These are phyloP conservation scores for Parazoanthus swiftii DNA, from an alignment of 92 coral and sea anemone genomes.

Conservation along the genomic window DNA sequence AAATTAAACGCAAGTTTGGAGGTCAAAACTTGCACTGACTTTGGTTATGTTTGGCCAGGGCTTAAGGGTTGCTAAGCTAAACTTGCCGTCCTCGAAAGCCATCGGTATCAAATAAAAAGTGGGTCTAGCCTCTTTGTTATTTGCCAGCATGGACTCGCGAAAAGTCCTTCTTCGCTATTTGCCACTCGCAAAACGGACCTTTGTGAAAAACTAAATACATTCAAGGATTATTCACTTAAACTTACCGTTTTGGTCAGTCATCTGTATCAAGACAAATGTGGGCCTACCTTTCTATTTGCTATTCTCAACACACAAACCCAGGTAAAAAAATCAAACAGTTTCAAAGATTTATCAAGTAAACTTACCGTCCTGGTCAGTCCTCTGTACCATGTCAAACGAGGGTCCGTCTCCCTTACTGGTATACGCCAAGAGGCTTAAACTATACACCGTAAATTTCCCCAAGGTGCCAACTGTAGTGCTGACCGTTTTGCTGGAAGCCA, in stretches of 20 bases:
- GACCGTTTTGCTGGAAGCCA: background rate
- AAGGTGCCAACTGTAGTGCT: conserved; percentile 11
- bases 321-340: too few relatives aligned
- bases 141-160: too few relatives aligned
- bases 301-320: background rate
- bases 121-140: background rate
- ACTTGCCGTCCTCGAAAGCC: background rate
- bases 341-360: background rate
- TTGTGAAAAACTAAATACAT: too few relatives aligned
- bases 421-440: conserved; percentile 52
- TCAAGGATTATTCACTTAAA: background rate
- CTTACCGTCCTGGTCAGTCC: conserved; percentile 67
- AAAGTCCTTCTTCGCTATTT: too few relatives aligned
- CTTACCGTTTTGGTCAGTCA: conserved; percentile 64
- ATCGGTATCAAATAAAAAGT: background rate
- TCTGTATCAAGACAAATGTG: background rate
- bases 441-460: conserved; percentile 56
- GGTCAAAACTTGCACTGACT: too few relatives aligned
- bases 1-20: background rate
- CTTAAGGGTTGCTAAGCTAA: background rate
- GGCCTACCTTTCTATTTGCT: background rate
- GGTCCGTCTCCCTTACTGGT: conserved; percentile 67
- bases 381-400: conserved; percentile 14
- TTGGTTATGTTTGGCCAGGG: too few relatives aligned
- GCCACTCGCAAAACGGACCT: too few relatives aligned